Evolutionary conservation across 2,888 invertebrate species (phyloP).

Genomic region (Pristionchus maxplancki): DNA sequence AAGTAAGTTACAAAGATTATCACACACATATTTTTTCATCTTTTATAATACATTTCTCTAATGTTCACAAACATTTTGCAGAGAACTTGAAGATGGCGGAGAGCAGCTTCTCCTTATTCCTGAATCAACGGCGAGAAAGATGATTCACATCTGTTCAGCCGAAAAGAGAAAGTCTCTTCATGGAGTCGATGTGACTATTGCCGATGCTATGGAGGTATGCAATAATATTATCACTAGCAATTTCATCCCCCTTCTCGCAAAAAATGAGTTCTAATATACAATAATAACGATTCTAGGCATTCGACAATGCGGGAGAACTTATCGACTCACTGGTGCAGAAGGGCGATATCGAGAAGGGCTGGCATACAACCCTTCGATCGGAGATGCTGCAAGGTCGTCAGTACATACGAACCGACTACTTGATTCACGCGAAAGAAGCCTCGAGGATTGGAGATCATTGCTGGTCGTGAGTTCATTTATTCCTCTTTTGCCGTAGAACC

Average conservation of each 20-base stretch:
- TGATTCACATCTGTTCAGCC: not conserved
- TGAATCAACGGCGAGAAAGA: not conserved
- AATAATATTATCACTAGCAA: too few species aligned
- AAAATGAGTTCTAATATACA: not conserved
- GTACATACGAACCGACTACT: not conserved
- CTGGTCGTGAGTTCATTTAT: conserved; percentile 7
- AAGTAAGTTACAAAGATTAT: too few species aligned
- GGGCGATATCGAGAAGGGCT: not conserved
- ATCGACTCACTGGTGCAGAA: not conserved
- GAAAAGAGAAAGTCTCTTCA: not conserved
- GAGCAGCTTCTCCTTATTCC: not conserved
- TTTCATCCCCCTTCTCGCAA: not conserved
- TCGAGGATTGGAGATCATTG: not conserved
- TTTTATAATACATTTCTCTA: too few species aligned
- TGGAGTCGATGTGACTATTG: not conserved
- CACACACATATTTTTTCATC: too few species aligned
- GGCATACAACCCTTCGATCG: not conserved
- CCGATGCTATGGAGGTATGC: conserved; percentile 12
- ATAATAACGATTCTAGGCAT: not conserved
- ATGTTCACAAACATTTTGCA: too few species aligned
- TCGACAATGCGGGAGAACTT: not conserved
- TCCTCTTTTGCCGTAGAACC: too few species aligned
- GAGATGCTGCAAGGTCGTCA: not conserved
- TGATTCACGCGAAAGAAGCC: not conserved
- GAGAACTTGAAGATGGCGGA: not conserved